Conservation (phyloP, 1,140 invertebrate species). For the Tribolium madens region DNA sequence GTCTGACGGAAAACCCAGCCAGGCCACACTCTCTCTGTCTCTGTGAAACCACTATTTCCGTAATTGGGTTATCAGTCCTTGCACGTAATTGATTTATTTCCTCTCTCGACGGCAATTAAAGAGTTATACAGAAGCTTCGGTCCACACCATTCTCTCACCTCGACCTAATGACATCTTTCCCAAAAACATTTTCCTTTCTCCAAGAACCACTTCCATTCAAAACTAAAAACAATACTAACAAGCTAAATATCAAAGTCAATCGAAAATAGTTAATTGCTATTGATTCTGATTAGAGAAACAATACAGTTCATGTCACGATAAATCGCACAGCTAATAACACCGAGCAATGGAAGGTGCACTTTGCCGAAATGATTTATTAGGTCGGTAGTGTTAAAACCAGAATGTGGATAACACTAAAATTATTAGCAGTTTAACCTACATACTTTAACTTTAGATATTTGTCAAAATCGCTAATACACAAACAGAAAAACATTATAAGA, state of each 20-base stretch:
- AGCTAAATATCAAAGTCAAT: neutral
- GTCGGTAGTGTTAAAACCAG: neutral
- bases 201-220: neutral
- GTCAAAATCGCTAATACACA: no score
- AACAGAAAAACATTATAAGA: no score
- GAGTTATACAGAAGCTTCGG: slow-evolving; percentile 49
- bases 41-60: slow-evolving; percentile 55
- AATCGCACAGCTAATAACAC: neutral
- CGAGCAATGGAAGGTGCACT: neutral
- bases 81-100: slow-evolving; percentile 61
- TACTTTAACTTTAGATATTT: no score
- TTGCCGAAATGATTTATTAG: neutral
- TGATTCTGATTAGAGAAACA: neutral
- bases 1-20: slow-evolving; percentile 39
- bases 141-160: slow-evolving; percentile 29
- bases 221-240: neutral
- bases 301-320: neutral
- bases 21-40: slow-evolving; percentile 47
- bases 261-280: neutral
- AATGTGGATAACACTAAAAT: neutral
- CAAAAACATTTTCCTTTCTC: neutral
- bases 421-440: no score
- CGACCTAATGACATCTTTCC: slow-evolving; percentile 10
- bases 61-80: slow-evolving; percentile 60
- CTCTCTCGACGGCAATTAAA: slow-evolving; percentile 57